Evolutionary conservation across 2,113 vertebrate species (phyloP).

Genomic region (Lates calcarifer): DNA sequence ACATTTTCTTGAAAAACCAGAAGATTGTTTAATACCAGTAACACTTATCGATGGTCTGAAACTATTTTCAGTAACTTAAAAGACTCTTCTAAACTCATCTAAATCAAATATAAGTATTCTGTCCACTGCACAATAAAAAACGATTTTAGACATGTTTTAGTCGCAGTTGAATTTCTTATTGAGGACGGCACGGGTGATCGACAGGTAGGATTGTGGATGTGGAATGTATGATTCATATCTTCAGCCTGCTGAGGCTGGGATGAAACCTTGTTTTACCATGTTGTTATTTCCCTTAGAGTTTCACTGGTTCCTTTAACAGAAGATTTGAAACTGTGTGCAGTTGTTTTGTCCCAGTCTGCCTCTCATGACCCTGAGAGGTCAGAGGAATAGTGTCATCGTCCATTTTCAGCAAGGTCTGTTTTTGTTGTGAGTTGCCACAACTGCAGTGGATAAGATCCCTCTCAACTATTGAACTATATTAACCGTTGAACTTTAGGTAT

Average conservation of each 20-base stretch:
- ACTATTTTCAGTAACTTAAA: too few relatives aligned
- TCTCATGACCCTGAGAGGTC: not conserved
- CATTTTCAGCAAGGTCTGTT: not conserved
- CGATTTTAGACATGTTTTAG: too few relatives aligned
- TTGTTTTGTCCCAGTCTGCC: too few relatives aligned
- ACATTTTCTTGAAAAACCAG: not conserved
- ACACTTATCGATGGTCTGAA: not conserved
- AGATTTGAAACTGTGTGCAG: too few relatives aligned
- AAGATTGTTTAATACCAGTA: too few relatives aligned
- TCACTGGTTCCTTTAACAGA: not conserved
- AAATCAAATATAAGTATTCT: too few relatives aligned
- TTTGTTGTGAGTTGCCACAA: not conserved
- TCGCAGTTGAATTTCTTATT: too few relatives aligned
- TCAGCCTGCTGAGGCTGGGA: not conserved
- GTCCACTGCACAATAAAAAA: too few relatives aligned
- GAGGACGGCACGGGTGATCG: too few relatives aligned
- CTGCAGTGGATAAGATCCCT: not conserved
- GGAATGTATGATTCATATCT: not conserved
- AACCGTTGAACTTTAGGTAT: not conserved
- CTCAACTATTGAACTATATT: not conserved
- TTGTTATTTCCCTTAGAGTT: not conserved
- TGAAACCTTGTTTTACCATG: not conserved
- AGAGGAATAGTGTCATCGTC: too few relatives aligned
- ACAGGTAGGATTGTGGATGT: not conserved
- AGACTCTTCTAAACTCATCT: too few relatives aligned